Percentiles rank a stretch among this genome's conserved stretches.
phyloP scores from a whole-genome alignment of 1,140 invertebrate genomes.

The Daktulosphaira vitifoliae region DNA sequence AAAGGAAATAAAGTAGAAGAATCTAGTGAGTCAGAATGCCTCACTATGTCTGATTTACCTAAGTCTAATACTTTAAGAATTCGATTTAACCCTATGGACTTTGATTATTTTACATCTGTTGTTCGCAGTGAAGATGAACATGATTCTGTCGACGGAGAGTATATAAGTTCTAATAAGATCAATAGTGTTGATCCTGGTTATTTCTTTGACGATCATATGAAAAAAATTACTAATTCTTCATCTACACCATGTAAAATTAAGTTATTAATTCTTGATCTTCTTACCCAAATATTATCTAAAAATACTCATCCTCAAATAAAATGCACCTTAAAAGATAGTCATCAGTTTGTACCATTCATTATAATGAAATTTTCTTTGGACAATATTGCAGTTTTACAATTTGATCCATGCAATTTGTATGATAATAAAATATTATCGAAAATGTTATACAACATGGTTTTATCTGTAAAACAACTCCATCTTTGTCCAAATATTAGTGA shows the following conservation, averaged over 20 bases:
- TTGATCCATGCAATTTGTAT: constrained; percentile 44
- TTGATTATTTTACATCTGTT: constrained; percentile 54
- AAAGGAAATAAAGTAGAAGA: constrained; percentile 17
- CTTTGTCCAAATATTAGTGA: constrained; percentile 50
- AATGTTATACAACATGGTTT: constrained; percentile 51
- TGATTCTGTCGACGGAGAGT: constrained; percentile 39
- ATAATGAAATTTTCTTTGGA: constrained; percentile 54
- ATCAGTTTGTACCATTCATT: constrained; percentile 47
- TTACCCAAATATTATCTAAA: constrained; percentile 50
- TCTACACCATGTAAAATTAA: constrained; percentile 52
- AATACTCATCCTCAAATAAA: constrained; percentile 40
- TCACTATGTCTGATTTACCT: neutral
- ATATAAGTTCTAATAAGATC: constrained; percentile 35
- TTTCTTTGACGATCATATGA: constrained; percentile 49
- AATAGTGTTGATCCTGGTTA: constrained; percentile 47
- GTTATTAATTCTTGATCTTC: constrained; percentile 50
- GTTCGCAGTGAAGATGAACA: constrained; percentile 50
- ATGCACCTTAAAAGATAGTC: constrained; percentile 24
- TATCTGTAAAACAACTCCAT: constrained; percentile 51
- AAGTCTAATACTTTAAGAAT: constrained; percentile 42
- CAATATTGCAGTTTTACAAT: constrained; percentile 53
- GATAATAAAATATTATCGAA: constrained; percentile 49
- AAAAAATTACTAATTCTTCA: constrained; percentile 47
- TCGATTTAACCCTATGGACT: constrained; percentile 53
- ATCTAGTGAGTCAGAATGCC: constrained; percentile 25